Percentiles rank a stretch among this genome's conserved stretches.
Conservation (phyloP, 2,888 invertebrate genomes). For the Neoitamus cyanurus region DNA sequence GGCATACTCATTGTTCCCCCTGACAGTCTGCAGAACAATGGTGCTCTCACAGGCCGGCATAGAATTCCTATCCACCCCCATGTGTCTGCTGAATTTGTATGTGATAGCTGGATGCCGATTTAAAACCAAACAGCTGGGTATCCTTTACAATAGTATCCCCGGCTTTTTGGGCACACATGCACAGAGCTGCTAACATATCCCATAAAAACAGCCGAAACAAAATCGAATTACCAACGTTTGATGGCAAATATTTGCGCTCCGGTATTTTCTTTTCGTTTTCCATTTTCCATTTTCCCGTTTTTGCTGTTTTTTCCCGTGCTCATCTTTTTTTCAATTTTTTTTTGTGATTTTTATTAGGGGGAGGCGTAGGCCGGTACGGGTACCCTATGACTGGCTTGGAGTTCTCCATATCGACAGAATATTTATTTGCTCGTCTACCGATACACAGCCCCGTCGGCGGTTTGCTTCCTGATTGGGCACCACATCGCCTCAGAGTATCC, state of each 20-base stretch:
- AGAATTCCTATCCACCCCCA: not conserved
- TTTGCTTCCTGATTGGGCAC: not conserved
- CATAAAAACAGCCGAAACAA: not conserved
- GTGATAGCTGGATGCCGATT: not conserved
- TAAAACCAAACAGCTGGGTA: not conserved
- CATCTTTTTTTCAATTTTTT: not conserved
- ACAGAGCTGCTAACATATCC: not conserved
- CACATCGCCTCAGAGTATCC: not conserved
- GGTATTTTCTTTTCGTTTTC: constrained; percentile 19
- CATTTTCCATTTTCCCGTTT: constrained; percentile 2
- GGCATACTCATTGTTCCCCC: not conserved
- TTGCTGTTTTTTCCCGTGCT: not conserved
- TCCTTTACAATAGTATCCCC: not conserved
- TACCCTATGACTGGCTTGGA: not conserved
- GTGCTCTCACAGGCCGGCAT: not conserved
- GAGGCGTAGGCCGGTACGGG: not conserved
- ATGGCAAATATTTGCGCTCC: constrained; percentile 21
- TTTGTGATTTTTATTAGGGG: not conserved
- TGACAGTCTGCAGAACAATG: not conserved
- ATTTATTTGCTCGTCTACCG: constrained; percentile 15
- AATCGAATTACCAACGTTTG: constrained; percentile 20
- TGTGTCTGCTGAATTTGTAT: not conserved
- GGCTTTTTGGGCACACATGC: not conserved
- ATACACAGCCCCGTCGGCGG: not conserved
- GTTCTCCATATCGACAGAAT: not conserved